Evolutionary conservation across 2,888 invertebrate species (phyloP).

Genomic region (Aspidapion aeneum): DNA sequence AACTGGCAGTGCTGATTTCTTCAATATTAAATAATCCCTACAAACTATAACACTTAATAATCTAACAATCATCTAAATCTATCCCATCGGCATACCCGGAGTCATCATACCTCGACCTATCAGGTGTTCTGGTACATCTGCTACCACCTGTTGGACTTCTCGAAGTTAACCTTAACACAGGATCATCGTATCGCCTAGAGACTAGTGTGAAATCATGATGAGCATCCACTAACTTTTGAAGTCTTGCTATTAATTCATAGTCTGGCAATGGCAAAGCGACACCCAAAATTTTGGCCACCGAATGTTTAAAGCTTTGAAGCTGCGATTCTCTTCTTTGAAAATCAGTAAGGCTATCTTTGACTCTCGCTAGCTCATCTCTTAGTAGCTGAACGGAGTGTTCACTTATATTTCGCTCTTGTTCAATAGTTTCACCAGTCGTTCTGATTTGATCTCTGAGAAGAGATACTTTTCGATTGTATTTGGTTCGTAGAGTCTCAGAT

Average conservation of each 20-base stretch:
- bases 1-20: conserved; percentile 47
- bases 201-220: conserved; percentile 85
- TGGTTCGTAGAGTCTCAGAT: conserved; percentile 71
- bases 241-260: conserved; percentile 59
- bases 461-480: conserved; percentile 69
- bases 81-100: conserved; percentile 69
- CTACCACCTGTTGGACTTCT: conserved; percentile 57
- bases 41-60: conserved; percentile 66
- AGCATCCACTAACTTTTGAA: conserved; percentile 81
- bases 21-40: too few relatives aligned
- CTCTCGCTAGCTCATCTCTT: conserved; percentile 70
- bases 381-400: conserved; percentile 69
- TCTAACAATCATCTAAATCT: conserved; percentile 55
- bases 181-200: conserved; percentile 69
- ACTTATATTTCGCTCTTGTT: conserved; percentile 64
- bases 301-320: conserved; percentile 67
- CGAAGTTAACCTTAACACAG: conserved; percentile 50
- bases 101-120: conserved; percentile 65
- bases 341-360: conserved; percentile 72
- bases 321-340: conserved; percentile 74
- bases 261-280: conserved; percentile 54
- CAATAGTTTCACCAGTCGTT: conserved; percentile 62
- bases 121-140: conserved; percentile 46
- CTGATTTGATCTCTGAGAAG: conserved; percentile 71
- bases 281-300: conserved; percentile 55